Evolutionary conservation across 2,113 vertebrate species (phyloP).

Genomic region (Carollia perspicillata): DNA sequence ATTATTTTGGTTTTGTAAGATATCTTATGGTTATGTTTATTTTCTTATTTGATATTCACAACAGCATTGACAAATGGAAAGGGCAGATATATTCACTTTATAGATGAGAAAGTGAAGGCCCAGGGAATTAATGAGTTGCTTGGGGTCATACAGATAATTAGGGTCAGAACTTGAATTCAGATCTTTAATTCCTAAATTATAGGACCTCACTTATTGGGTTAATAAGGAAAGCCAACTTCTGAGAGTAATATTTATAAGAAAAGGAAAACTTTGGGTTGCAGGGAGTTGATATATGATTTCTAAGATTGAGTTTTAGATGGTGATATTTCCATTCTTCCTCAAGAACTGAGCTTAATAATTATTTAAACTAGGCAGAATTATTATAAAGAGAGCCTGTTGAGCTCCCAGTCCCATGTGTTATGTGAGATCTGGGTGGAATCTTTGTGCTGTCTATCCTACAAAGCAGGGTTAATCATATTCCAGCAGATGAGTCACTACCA

Average conservation of each 20-base stretch:
- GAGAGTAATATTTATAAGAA: not conserved
- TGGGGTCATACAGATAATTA: not conserved
- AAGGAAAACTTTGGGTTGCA: not conserved
- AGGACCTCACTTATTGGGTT: not conserved
- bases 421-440: conserved; percentile 25
- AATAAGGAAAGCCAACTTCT: not conserved
- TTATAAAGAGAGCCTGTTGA: not conserved
- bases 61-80: not conserved
- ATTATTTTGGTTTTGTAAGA: too few species aligned
- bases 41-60: not conserved
- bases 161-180: not conserved
- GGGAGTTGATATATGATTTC: not conserved
- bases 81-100: not conserved
- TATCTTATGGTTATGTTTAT: too few species aligned
- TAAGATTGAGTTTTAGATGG: not conserved
- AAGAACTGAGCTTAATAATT: not conserved
- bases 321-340: conserved; percentile 10
- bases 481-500: conserved; percentile 49
- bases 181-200: not conserved
- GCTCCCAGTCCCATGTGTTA: not conserved
- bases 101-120: not conserved
- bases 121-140: not conserved
- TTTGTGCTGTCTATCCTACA: not conserved
- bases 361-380: not conserved
- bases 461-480: conserved; percentile 42